phyloP scores from a whole-genome alignment of 2,113 vertebrate genomes.

The Heliornis fulica region DNA sequence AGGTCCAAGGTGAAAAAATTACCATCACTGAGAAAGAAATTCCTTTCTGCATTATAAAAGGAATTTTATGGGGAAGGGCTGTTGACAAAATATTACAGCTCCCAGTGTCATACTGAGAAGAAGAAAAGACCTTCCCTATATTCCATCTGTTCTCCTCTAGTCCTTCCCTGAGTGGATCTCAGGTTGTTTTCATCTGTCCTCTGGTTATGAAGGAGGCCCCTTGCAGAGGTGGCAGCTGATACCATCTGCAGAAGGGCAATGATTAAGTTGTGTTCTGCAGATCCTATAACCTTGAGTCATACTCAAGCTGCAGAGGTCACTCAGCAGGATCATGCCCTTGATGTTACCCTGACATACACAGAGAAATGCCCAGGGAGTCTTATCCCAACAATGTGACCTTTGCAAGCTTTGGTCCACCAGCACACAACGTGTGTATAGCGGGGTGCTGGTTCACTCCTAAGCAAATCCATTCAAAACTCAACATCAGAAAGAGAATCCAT shows the following conservation, averaged over 20 bases:
- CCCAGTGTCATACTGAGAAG: not conserved
- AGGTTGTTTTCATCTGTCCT: not conserved
- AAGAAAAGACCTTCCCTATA: not conserved
- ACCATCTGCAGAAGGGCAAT: not conserved
- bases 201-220: not conserved
- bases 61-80: not conserved
- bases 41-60: not conserved
- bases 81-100: not conserved
- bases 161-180: not conserved
- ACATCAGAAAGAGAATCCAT: not conserved
- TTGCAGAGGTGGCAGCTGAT: not conserved
- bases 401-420: not conserved
- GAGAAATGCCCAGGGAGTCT: not conserved
- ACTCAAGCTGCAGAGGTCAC: not conserved
- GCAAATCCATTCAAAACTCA: constrained; percentile 1
- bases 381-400: not conserved
- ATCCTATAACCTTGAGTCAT: not conserved
- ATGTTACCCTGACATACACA: not conserved
- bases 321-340: not conserved
- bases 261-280: not conserved
- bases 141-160: not conserved
- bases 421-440: not conserved
- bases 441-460: not conserved
- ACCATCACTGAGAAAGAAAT: not conserved
- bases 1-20: not conserved